Evolutionary conservation across 2,797 vertebrate species (phyloP).

Genomic region (Apogon talboti): DNA sequence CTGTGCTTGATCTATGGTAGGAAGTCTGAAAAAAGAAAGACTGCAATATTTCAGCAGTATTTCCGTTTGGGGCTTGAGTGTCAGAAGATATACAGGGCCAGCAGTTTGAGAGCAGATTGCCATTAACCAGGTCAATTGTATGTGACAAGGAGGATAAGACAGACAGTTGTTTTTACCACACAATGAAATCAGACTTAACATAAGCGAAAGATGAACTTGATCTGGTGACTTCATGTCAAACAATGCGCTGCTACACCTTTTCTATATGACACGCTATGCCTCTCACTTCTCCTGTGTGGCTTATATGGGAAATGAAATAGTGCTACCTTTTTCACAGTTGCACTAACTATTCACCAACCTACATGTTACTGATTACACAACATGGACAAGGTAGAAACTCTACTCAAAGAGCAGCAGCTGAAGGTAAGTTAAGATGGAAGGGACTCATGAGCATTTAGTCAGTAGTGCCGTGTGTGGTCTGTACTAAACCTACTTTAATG

Average conservation of each 20-base stretch:
- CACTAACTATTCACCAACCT: background rate
- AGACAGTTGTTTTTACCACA: conserved; percentile 5
- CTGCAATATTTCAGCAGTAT: conserved; percentile 1
- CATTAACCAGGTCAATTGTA: background rate
- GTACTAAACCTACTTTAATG: background rate
- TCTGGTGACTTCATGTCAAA: background rate
- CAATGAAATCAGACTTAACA: background rate
- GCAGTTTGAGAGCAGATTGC: conserved; percentile 16
- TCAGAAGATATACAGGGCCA: background rate
- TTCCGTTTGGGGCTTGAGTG: conserved; percentile 7
- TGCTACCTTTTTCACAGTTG: background rate
- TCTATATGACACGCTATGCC: conserved; percentile 6
- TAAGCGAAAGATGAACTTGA: conserved; percentile 19
- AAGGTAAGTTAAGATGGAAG: conserved; percentile 67
- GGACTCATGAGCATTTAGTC: background rate
- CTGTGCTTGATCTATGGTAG: conserved; percentile 22
- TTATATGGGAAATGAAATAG: conserved; percentile 34
- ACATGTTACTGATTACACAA: conserved; percentile 7
- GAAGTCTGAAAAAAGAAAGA: background rate
- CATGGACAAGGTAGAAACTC: conserved; percentile 76
- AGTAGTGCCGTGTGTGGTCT: background rate
- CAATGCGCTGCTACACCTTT: conserved; percentile 6
- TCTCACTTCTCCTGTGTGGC: conserved; percentile 68
- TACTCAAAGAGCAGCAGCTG: conserved; percentile 77
- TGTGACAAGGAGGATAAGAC: background rate